Evolutionary conservation across 2,113 vertebrate species (phyloP), one percentile per base, ranked within the genome.

Genomic region (Rhagologus leucostigma): DNA sequence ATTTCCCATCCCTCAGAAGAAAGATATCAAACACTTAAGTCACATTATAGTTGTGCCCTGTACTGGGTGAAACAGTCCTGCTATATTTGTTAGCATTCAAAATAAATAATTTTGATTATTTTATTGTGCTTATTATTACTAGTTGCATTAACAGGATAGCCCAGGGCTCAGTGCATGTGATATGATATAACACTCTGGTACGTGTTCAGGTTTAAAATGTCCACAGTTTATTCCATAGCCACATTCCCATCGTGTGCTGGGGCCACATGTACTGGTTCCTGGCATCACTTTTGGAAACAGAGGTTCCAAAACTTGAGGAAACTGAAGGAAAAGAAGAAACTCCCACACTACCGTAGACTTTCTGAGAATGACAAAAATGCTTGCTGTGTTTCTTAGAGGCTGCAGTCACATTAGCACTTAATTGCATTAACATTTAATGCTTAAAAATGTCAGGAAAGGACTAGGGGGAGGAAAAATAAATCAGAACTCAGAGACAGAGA

Each of bases 361-460:
- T 85, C 35, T 7, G 39, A 52, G 33, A 13, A 68, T 46, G 41
- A 56, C 32, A 84, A 74, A 81, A 85, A 55, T 12, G 24, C 33
- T 26, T 35, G 56, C 47, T 82, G 33, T 52, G 56, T 84, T 92
- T 86, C 50, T 84, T 86, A 92, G 68, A 87, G 47, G 89, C 37
- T 91, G 52, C 32, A 75, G 77, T 55, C 57, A 87, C 76, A 76
- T 84, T 89, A 79, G 44, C 6, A 13, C 68, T 89, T 92, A 95
- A 93, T 92, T 84, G 37, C 73, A 75, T 90, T 92, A 97, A 92
- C 64, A 92, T 95, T 95, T 93, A 95, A 95, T n/a, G 64, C 80
- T 81, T 90, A 21, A 92, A 94, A 97, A 95, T 96, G 89, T 92
- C 93, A 96, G 74, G 23, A 91, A 91, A 76, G 78, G 81, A 87